Evolutionary conservation across 1,140 invertebrate genomes (phyloP), one percentile per base, ranked within the genome.

Genomic region (Cryptotermes secundus): DNA sequence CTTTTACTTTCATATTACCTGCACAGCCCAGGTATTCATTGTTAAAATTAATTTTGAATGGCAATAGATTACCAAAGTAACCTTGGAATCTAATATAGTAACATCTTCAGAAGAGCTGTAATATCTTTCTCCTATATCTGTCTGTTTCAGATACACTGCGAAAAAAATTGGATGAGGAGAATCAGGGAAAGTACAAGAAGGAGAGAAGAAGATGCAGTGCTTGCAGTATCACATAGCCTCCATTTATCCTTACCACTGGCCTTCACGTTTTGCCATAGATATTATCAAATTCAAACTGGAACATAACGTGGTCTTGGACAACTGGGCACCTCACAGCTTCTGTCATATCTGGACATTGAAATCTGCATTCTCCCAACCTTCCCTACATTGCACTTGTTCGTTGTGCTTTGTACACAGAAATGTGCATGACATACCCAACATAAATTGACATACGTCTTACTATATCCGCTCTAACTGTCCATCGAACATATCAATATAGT

Each of bases 121-220:
- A 19, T 0, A 19, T 3, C 22, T 49, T 49, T 49, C 45, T 2
- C 1, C 45, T 49, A 22, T 49, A 3, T 19, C 45, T 49, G 16
- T 49, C 45, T 22, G 19, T 89, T 88, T 38, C 86, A 91, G 91
- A 91, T 88, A 88, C 88, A 14, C 82, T 91, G 80, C 87, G 89
- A 42, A 90, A 89, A 84, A 90, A 91, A 83, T 85, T 90, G 81
- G 90, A 91, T 83, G 89, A 90, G 83, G 90, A 90, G 81, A 89
- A 89, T 82, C 89, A 90, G 36, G 87, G 87, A n/a, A 88, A 90
- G 84, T 53, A 86, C 81, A 90, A 90, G 86, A 88, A 88, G 49
- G 87, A 86, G 31, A 89, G 88, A 65, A 86, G 87, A 59, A 88
- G 88, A 84, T 90, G 90, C 86, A 87, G 87, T 34, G 88, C 86